A percentile compares a stretch with the other conserved stretches of the same genome.
These are phyloP conservation scores for Pollenia labialis DNA, from an alignment of 2,888 invertebrate species.

Conservation along the genomic window DNA sequence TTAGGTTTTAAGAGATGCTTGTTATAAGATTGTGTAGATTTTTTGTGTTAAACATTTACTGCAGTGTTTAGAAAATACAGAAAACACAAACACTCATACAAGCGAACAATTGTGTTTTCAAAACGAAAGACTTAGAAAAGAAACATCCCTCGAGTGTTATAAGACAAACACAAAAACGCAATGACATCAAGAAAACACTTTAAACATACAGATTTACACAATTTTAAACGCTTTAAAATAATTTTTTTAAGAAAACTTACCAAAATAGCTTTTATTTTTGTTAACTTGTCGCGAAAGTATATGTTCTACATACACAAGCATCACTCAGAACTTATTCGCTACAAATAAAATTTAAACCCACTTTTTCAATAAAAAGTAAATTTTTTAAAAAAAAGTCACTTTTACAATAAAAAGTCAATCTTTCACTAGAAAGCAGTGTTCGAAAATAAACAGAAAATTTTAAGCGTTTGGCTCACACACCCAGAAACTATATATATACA, in stretches of 20 bases:
- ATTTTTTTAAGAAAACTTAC: neutral
- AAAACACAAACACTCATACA: constrained; percentile 1
- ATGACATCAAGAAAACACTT: constrained; percentile 51
- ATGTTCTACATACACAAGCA: too few relatives aligned
- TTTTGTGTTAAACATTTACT: constrained; percentile 69
- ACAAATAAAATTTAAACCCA: too few relatives aligned
- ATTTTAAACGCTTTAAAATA: neutral
- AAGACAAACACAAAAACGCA: constrained; percentile 58
- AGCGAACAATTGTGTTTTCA: neutral
- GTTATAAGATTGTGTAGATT: constrained; percentile 67
- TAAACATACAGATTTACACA: neutral
- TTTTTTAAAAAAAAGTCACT: too few relatives aligned
- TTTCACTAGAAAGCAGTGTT: too few relatives aligned
- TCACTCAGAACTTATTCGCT: too few relatives aligned
- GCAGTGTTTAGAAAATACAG: constrained; percentile 37
- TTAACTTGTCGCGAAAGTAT: too few relatives aligned
- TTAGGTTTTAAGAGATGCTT: constrained; percentile 54
- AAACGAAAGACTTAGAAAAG: constrained; percentile 55
- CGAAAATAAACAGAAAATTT: too few relatives aligned
- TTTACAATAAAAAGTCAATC: too few relatives aligned
- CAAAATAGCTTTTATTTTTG: neutral
- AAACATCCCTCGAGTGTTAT: constrained; percentile 66
- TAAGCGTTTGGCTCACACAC: too few relatives aligned
- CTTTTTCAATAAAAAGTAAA: too few relatives aligned
- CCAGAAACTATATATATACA: too few relatives aligned